Percentiles rank a stretch among this genome's conserved stretches.
phyloP scores from a whole-genome alignment of 1,140 invertebrate genomes.

The Tribolium madens region DNA sequence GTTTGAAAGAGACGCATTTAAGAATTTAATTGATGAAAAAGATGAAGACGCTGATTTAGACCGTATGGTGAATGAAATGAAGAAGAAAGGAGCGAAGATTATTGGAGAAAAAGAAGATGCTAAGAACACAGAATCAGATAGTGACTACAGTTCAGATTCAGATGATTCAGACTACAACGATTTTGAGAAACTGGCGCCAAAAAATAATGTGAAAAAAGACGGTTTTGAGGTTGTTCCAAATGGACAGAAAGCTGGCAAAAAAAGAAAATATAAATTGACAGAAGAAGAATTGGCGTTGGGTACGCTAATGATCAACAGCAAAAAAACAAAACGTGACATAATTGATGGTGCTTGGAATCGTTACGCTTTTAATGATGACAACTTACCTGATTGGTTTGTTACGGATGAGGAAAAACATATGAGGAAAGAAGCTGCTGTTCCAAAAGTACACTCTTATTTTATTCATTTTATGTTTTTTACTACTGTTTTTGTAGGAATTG shows the following conservation, averaged over 20 bases:
- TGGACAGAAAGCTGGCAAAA: constrained; percentile 66
- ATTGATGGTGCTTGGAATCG: constrained; percentile 92
- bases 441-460: constrained; percentile 72
- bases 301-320: constrained; percentile 84
- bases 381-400: constrained; percentile 96
- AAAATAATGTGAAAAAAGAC: constrained; percentile 67
- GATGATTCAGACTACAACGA: constrained; percentile 73
- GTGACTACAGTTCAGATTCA: constrained; percentile 60
- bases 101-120: constrained; percentile 55
- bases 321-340: constrained; percentile 87
- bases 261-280: constrained; percentile 78
- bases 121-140: constrained; percentile 52
- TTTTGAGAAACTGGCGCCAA: constrained; percentile 67
- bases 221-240: constrained; percentile 77
- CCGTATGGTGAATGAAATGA: constrained; percentile 78
- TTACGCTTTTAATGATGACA: constrained; percentile 88
- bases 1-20: constrained; percentile 92
- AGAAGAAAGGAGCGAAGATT: constrained; percentile 75
- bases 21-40: constrained; percentile 84
- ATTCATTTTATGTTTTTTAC: constrained; percentile 10
- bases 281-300: constrained; percentile 90
- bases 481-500: constrained; percentile 69
- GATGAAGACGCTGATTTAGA: constrained; percentile 91
- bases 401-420: constrained; percentile 95
- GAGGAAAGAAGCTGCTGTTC: constrained; percentile 81